Evolutionary conservation across 2,888 invertebrate genomes (phyloP).

Genomic region (Ctenicera cuprea): DNA sequence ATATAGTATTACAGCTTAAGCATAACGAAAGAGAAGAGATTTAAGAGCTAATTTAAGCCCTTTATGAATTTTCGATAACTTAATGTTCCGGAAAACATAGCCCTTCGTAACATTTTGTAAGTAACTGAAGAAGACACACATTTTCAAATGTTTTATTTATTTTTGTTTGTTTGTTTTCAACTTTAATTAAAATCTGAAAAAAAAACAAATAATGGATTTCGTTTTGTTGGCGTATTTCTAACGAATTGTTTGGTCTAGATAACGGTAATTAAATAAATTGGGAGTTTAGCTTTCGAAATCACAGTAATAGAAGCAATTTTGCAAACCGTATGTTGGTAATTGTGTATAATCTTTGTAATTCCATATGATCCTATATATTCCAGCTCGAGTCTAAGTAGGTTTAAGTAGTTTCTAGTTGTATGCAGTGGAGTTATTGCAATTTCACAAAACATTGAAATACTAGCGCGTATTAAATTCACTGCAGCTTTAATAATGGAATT

Average conservation of each 20-base stretch:
- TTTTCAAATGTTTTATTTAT: neutral
- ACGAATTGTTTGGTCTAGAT: too few species aligned
- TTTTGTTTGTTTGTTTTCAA: too few species aligned
- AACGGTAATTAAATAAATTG: too few species aligned
- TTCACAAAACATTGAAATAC: conserved; percentile 1
- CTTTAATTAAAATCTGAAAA: neutral
- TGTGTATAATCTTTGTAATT: conserved; percentile 3
- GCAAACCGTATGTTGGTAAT: too few species aligned
- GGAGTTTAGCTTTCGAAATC: too few species aligned
- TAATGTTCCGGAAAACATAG: conserved; percentile 29
- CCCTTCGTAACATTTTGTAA: neutral
- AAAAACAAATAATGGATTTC: too few species aligned
- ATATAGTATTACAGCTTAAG: neutral
- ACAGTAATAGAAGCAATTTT: too few species aligned
- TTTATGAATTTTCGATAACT: conserved; percentile 36
- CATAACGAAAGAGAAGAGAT: neutral
- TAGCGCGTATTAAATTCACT: conserved; percentile 6
- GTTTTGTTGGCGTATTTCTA: too few species aligned
- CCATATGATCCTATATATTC: conserved; percentile 15
- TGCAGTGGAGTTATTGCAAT: conserved; percentile 11
- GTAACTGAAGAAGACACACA: neutral
- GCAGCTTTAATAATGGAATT: conserved; percentile 7
- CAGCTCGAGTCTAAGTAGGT: conserved; percentile 3
- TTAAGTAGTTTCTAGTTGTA: conserved; percentile 13
- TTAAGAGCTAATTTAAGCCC: conserved; percentile 16